Evolutionary conservation across 2,888 invertebrate genomes (phyloP).

Genomic region (Trilocha varians): DNA sequence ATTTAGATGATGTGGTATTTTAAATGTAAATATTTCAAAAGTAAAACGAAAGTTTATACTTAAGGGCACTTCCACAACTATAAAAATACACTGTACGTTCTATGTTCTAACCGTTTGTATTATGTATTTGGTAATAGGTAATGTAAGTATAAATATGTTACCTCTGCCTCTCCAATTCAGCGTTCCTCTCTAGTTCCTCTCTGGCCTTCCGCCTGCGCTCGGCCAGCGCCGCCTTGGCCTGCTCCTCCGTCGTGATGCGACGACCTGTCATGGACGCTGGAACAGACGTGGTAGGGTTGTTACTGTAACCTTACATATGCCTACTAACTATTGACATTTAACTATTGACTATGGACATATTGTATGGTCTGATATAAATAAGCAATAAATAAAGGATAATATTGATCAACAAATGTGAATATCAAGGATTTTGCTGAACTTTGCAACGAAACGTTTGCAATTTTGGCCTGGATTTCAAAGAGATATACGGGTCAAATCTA

Average conservation of each 20-base stretch:
- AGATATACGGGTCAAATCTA: no score
- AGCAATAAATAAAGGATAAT: not conserved
- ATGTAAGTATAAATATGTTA: constrained; percentile 8
- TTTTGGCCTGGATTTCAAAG: no score
- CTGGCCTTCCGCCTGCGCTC: constrained; percentile 89
- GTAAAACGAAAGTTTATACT: no score
- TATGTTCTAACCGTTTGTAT: no score
- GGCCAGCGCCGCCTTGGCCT: constrained; percentile 94
- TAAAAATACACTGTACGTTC: no score
- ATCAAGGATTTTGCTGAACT: no score
- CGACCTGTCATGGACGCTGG: constrained; percentile 56
- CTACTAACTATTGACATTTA: not conserved
- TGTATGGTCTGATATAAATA: no score
- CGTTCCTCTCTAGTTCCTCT: constrained; percentile 93
- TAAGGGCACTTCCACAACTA: no score
- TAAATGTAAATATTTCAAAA: no score
- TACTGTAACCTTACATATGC: not conserved
- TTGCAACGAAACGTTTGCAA: no score
- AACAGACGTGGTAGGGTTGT: not conserved
- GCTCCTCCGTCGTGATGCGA: constrained; percentile 88
- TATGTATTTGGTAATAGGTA: not conserved
- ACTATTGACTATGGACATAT: no score
- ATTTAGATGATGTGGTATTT: no score
- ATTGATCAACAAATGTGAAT: not conserved
- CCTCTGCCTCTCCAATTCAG: constrained; percentile 80